Evolutionary conservation across 2,888 invertebrate species (phyloP).

Genomic region (Epistrophe eligans): DNA sequence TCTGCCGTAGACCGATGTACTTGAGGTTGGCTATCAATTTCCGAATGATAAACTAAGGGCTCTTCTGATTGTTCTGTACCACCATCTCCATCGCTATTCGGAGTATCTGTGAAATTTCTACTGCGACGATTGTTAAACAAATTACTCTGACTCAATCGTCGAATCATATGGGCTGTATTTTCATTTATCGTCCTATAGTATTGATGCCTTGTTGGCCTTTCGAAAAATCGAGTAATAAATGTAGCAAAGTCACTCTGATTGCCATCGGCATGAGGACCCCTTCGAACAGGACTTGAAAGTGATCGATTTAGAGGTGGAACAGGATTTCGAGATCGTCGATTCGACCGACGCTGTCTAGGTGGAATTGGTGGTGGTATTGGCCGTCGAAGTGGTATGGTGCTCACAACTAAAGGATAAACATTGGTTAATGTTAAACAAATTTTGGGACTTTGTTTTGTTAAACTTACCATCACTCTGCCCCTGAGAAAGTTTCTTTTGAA

Average conservation of each 20-base stretch:
- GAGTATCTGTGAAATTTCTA: conserved; percentile 75
- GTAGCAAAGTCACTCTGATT: conserved; percentile 77
- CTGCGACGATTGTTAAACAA: conserved; percentile 80
- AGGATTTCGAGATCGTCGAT: conserved; percentile 29
- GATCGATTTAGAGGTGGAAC: conserved; percentile 62
- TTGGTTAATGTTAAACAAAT: no score
- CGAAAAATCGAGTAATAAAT: conserved; percentile 81
- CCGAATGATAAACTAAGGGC: conserved; percentile 51
- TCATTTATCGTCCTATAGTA: conserved; percentile 82
- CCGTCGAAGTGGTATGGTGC: background rate
- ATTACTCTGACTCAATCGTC: conserved; percentile 82
- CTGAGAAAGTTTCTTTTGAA: conserved; percentile 34
- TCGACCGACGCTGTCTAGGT: conserved; percentile 56
- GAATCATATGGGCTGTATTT: conserved; percentile 82
- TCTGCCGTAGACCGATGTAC: conserved; percentile 1
- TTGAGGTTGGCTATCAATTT: conserved; percentile 17
- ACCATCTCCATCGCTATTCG: conserved; percentile 14
- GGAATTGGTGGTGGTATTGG: conserved; percentile 75
- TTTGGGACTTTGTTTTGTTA: conserved; percentile 4
- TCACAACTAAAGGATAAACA: no score
- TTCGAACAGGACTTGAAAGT: conserved; percentile 47
- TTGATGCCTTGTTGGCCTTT: conserved; percentile 81
- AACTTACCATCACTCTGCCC: conserved; percentile 70
- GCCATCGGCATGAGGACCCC: conserved; percentile 20
- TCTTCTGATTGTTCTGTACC: conserved; percentile 56